Evolutionary conservation across 2,888 invertebrate genomes (phyloP).

Genomic region (Torymus tubicola): DNA sequence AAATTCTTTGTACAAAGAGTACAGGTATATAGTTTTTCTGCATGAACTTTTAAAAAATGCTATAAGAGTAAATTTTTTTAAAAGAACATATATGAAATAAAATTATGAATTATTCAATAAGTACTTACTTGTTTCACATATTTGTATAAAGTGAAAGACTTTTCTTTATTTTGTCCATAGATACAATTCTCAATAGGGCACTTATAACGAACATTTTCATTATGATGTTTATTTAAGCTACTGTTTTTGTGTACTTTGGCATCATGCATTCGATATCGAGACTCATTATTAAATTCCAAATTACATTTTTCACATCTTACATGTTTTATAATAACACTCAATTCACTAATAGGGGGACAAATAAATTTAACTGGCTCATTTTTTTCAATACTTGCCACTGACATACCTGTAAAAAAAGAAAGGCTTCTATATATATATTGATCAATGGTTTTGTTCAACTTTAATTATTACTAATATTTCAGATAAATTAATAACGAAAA

Average conservation of each 20-base stretch:
- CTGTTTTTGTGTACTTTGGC: constrained; percentile 71
- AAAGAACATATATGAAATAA: not conserved
- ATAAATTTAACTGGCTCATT: constrained; percentile 62
- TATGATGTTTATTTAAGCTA: constrained; percentile 67
- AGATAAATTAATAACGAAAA: too few relatives aligned
- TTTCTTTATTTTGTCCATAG: constrained; percentile 68
- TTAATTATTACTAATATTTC: too few relatives aligned
- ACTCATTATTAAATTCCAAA: constrained; percentile 69
- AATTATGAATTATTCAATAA: constrained; percentile 35
- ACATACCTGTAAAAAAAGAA: constrained; percentile 36
- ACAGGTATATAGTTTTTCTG: constrained; percentile 73
- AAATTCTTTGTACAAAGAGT: constrained; percentile 73
- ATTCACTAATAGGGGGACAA: constrained; percentile 71
- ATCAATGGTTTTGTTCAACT: not conserved
- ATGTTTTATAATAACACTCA: constrained; percentile 71
- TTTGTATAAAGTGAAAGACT: constrained; percentile 72
- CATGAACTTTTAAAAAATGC: constrained; percentile 77
- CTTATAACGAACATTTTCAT: constrained; percentile 70
- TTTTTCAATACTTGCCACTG: constrained; percentile 43
- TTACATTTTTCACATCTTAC: constrained; percentile 71
- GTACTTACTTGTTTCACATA: constrained; percentile 74
- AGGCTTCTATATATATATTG: not conserved
- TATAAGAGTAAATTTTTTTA: constrained; percentile 58
- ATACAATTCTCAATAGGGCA: constrained; percentile 72
- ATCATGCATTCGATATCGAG: constrained; percentile 71